Evolutionary conservation across 2,888 invertebrate genomes (phyloP).

Genomic region (Platypus cylindrus): DNA sequence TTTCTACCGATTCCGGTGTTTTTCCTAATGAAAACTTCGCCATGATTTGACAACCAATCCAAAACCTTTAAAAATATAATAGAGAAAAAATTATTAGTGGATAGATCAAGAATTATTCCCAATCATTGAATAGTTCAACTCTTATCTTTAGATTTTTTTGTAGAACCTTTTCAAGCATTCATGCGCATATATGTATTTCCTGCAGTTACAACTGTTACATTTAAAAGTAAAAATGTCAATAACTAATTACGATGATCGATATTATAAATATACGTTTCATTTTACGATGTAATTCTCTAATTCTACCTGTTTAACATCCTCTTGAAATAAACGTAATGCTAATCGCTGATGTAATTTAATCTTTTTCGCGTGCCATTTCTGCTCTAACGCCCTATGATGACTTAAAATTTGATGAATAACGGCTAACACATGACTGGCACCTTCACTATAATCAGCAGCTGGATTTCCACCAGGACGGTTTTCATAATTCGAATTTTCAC

Average conservation of each 20-base stretch:
- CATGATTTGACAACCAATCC: slow-evolving; percentile 95
- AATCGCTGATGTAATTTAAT: slow-evolving; percentile 89
- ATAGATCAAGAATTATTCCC: too few relatives aligned
- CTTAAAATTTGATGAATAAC: slow-evolving; percentile 95
- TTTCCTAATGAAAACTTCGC: slow-evolving; percentile 91
- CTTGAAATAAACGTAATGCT: slow-evolving; percentile 86
- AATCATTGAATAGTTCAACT: too few relatives aligned
- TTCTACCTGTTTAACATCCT: slow-evolving; percentile 85
- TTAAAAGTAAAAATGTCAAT: too few relatives aligned
- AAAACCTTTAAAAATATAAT: slow-evolving; percentile 66
- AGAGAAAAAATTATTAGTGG: too few relatives aligned
- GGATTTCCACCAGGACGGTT: slow-evolving; percentile 61
- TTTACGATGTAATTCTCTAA: too few relatives aligned
- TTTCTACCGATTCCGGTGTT: slow-evolving; percentile 95
- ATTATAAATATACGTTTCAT: too few relatives aligned
- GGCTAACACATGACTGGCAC: slow-evolving; percentile 90
- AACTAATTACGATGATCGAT: too few relatives aligned
- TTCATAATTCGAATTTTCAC: slow-evolving; percentile 40
- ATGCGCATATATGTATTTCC: too few relatives aligned
- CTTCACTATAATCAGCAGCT: slow-evolving; percentile 91
- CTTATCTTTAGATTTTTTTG: too few relatives aligned
- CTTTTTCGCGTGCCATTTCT: slow-evolving; percentile 89
- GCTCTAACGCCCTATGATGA: slow-evolving; percentile 86
- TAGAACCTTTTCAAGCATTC: too few relatives aligned
- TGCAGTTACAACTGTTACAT: too few relatives aligned